Evolutionary conservation across 2,113 vertebrate genomes (phyloP).

Genomic region (Ammospiza caudacuta): DNA sequence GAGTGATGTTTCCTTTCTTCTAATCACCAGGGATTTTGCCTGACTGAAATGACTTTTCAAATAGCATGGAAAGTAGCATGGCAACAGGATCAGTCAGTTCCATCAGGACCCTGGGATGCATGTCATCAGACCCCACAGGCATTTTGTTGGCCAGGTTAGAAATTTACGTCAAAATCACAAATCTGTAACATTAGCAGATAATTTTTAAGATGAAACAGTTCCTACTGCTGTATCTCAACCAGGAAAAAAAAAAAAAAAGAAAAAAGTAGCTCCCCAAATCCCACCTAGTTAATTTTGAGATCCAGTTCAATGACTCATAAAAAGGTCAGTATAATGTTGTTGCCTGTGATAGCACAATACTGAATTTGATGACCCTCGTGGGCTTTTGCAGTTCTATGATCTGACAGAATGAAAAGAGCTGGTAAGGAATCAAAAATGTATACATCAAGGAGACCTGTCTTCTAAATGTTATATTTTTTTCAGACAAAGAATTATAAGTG

Average conservation of each 20-base stretch:
- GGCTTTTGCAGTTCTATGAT: not conserved
- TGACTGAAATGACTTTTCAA: not conserved
- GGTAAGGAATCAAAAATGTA: conserved; percentile 20
- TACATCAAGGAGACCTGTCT: not conserved
- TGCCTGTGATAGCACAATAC: not conserved
- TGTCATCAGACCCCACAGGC: not conserved
- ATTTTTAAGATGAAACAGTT: not conserved
- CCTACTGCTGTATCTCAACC: not conserved
- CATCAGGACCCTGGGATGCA: not conserved
- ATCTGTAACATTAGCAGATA: not conserved
- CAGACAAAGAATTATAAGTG: not conserved
- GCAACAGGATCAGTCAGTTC: not conserved
- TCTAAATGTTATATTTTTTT: not conserved
- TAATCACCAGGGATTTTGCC: not conserved
- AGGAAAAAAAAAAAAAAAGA: not conserved
- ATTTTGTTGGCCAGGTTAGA: not conserved
- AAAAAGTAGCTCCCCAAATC: not conserved
- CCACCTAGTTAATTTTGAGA: not conserved
- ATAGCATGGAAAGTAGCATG: not conserved
- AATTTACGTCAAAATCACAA: not conserved
- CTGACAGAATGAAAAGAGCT: not conserved
- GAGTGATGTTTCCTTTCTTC: not conserved
- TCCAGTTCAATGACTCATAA: not conserved
- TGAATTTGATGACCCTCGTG: not conserved
- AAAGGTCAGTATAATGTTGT: not conserved